phyloP scores from a whole-genome alignment of 2,113 vertebrate species.

The Oncorhynchus gorbuscha region DNA sequence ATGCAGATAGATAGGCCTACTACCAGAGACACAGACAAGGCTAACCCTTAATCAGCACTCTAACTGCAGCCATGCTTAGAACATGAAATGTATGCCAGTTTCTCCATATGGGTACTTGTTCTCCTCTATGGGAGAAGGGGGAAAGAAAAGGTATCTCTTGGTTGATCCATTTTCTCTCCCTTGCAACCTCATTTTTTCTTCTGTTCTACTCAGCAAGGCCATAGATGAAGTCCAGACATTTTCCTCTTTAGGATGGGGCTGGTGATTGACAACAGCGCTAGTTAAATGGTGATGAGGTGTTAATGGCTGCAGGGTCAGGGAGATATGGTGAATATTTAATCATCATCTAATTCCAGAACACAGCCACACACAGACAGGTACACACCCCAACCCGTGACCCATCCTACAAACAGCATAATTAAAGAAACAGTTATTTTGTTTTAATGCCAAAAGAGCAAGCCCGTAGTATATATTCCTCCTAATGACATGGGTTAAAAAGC shows the following conservation, averaged over 20 bases:
- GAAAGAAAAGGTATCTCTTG: no score
- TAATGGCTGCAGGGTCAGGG: constrained; percentile 71
- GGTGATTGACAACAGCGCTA: constrained; percentile 81
- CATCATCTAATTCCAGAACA: constrained; percentile 76
- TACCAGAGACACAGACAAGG: no score
- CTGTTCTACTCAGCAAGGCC: constrained; percentile 32
- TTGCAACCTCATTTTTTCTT: constrained; percentile 8
- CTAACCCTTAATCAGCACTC: background rate
- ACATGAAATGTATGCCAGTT: background rate
- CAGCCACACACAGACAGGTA: constrained; percentile 63
- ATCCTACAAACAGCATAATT: constrained; percentile 74
- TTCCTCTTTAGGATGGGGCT: constrained; percentile 39
- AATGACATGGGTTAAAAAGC: constrained; percentile 80
- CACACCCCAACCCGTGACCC: constrained; percentile 74
- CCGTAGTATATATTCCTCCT: constrained; percentile 73
- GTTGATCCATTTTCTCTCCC: background rate
- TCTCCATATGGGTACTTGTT: no score
- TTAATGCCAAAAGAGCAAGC: constrained; percentile 75
- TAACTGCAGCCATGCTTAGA: background rate
- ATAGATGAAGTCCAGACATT: constrained; percentile 60
- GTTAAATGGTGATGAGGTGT: constrained; percentile 75
- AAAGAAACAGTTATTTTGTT: constrained; percentile 75
- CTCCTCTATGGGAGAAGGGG: no score
- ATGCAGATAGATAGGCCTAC: background rate
- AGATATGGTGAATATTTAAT: constrained; percentile 76